Base-by-base conservation (phyloP, 2,113 vertebrate genomes). In the Xiphophorus maculatus region DNA sequence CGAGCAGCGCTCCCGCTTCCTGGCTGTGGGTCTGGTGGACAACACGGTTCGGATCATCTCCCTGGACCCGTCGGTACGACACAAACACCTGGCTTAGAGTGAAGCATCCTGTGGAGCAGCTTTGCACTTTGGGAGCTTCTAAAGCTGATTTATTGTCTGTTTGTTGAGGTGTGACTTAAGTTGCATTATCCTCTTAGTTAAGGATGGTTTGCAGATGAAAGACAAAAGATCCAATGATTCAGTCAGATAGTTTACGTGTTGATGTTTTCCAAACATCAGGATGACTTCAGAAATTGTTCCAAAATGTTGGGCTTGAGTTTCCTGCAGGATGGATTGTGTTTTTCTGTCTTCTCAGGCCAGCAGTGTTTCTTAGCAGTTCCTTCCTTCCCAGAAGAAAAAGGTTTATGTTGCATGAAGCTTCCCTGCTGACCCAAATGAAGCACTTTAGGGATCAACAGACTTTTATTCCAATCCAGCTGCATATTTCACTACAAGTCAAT, bases 41-140 rank as follows among this genome's bases (percentile, higher is more conserved):
- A 99, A 99, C 92, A 99, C 98, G 0, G 98, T 99, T 80, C 95
- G 98, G 75, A 99, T 99, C 70, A 99, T 99, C 91, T 99, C 98
- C 13, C 94, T 99, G 65, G 98, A 99, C 78, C 98, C 98, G 51
- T 97, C 96, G 7, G 98, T 99, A 94, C 89, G 74, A 58, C 37
- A 33, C 9, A 66, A 12, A 25, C 13, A 15, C 29, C 40, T 51
- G 28, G 17, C 35, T 32, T 14, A 0, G 17, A 51, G 35, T 22
- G 30, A 63, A 32, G 44, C 17, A 25, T 58, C 51, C 22, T 58
- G 51, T 58, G 51, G 44, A n/a, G 22, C 22, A 1, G 22, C 5
- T 17, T 7, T 0, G 22, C 2, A 1, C 19, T 54, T 22, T 25
- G 22, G 51, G 51, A 54, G 25, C 22, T 2, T 58, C 5, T 58